Evolutionary conservation across 2,113 vertebrate genomes (phyloP), one percentile per base, ranked within the genome.

Genomic region (Leuciscus idus): DNA sequence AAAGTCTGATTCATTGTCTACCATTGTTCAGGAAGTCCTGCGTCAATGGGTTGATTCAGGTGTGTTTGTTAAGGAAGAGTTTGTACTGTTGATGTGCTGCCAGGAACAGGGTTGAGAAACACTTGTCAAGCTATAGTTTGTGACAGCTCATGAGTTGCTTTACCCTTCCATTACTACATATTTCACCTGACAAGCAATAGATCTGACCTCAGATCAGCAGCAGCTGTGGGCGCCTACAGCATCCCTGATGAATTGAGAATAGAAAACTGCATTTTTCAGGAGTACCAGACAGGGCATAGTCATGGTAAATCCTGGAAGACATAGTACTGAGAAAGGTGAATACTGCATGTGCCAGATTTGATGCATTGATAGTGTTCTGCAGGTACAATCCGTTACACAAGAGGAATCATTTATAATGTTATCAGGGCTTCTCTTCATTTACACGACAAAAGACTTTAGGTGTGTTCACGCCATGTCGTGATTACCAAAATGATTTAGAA

Each of bases 191-290:
- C 55, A 39, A 79, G 77, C 55, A 26, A 26, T 79, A 28, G n/a
- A 33, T 79, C 55, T 79, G 77, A 79, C 61, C 77, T 59, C 77
- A n/a, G 48, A 77, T 57, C 68, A 39, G 19, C 36, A 73, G 33
- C 36, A 43, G 21, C 21, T 73, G 36, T 43, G 36, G 10, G 36
- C 28, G 3, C 28, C n/a, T 21, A 10, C 75, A 57, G 21, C 26
- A 77, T 33, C 28, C 74, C 48, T 19, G 46, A 78, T 78, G 50
- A 33, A 78, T 23, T 78, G 50, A 21, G 19, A 52, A 33, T 9
- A 2, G 66, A 72, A 23, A 72, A 72, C 33, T 11, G 68, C 9
- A 77, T 57, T 17, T 57, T 55, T 77, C 48, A 13, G 12, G 43
- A 30, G 48, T 33, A 77, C 10, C 17, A 57, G 46, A 52, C 50